A percentile compares a stretch with the other conserved stretches of the same genome.
phyloP scores from a whole-genome alignment of 2,888 invertebrate species.

The Eumacrocentrus americanus region DNA sequence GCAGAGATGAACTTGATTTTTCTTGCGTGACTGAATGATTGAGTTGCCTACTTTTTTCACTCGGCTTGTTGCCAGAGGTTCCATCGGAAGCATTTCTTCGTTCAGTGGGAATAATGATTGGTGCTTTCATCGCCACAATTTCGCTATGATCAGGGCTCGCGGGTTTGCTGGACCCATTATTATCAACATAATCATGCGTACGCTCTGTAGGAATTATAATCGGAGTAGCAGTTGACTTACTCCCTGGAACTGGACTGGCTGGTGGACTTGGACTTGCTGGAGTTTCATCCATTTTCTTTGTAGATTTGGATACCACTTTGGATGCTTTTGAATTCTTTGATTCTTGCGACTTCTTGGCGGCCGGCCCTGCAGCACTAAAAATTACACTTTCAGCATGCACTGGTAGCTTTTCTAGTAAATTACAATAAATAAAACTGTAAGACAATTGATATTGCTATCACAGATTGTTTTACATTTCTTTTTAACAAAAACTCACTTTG shows the following conservation, averaged over 20 bases:
- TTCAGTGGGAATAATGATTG: conserved; percentile 50
- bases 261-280: conserved; percentile 64
- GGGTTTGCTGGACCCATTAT: conserved; percentile 39
- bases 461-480: no score
- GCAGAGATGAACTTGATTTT: conserved; percentile 14
- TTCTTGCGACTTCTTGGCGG: conserved; percentile 7
- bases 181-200: conserved; percentile 35
- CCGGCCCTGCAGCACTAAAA: conserved; percentile 16
- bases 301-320: background rate
- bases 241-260: conserved; percentile 48
- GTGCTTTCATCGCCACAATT: conserved; percentile 37
- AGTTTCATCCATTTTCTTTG: conserved; percentile 49
- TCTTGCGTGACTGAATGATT: no score
- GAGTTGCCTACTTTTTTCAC: conserved; percentile 25
- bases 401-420: conserved; percentile 25
- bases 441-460: background rate
- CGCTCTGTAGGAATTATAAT: conserved; percentile 61
- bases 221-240: conserved; percentile 45
- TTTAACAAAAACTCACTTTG: conserved; percentile 30
- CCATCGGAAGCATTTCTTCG: conserved; percentile 26
- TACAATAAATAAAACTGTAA: background rate
- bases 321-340: background rate
- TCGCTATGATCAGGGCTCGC: conserved; percentile 47
- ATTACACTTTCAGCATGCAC: conserved; percentile 20
- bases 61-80: background rate